Percentiles rank a stretch among this genome's conserved stretches.
Conservation (phyloP, 1,140 invertebrate species). For the Ips nitidus region DNA sequence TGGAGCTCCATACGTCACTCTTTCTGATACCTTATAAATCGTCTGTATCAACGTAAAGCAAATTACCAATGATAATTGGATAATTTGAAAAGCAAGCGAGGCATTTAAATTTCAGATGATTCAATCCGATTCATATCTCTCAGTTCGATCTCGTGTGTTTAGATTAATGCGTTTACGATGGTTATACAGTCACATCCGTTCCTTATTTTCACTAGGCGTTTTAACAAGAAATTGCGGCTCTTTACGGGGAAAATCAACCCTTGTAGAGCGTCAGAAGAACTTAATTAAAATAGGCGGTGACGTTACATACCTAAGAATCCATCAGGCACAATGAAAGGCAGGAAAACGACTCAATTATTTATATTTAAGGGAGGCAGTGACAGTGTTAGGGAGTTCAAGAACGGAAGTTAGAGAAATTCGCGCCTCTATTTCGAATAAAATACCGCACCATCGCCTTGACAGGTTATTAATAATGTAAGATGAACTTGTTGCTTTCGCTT, state of each 20-base stretch:
- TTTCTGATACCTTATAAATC: neutral
- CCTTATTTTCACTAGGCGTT: neutral
- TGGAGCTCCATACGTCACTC: no score
- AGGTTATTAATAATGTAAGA: conserved; percentile 36
- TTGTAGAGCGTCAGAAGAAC: neutral
- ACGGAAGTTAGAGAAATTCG: conserved; percentile 27
- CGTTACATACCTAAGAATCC: neutral
- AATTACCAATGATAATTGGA: conserved; percentile 10
- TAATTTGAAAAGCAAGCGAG: conserved; percentile 5
- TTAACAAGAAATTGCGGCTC: neutral
- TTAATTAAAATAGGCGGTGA: neutral
- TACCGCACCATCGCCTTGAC: conserved; percentile 29
- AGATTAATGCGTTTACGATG: neutral
- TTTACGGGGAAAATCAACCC: neutral
- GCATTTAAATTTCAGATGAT: conserved; percentile 12
- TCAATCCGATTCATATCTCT: conserved; percentile 1
- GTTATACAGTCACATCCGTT: neutral
- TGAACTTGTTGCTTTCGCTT: conserved; percentile 25
- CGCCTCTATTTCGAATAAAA: conserved; percentile 36
- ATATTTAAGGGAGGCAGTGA: conserved; percentile 26
- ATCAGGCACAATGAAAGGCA: conserved; percentile 11
- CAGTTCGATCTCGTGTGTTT: neutral
- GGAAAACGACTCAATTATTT: conserved; percentile 27
- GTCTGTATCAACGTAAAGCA: neutral
- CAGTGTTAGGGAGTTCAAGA: conserved; percentile 26